Evolutionary conservation across 2,888 invertebrate species (phyloP).

Genomic region (Adelphocoris suturalis): DNA sequence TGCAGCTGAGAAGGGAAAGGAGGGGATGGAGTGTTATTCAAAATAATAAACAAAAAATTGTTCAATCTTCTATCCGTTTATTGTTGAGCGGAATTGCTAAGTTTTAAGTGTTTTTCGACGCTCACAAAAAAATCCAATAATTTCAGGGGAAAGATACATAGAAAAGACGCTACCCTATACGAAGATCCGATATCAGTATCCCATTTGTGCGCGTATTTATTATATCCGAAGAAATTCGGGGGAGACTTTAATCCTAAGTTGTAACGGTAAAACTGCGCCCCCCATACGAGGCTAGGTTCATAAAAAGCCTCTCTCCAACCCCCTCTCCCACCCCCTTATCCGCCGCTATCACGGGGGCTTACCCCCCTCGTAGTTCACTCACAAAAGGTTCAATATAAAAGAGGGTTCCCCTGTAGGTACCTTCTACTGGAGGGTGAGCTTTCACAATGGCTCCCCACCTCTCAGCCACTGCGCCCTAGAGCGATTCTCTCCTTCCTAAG

Average conservation of each 20-base stretch:
- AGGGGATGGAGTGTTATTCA: too few species aligned
- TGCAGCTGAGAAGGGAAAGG: too few species aligned
- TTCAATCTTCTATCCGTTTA: too few species aligned
- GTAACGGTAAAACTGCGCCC: slow-evolving; percentile 23
- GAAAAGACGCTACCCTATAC: neutral
- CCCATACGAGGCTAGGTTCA: neutral
- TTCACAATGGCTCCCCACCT: neutral
- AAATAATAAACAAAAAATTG: too few species aligned
- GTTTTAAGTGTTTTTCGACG: too few species aligned
- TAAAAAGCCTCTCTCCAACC: slow-evolving; percentile 10
- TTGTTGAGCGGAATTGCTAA: too few species aligned
- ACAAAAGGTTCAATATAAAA: neutral
- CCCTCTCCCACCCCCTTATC: neutral
- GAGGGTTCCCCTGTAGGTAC: slow-evolving; percentile 8
- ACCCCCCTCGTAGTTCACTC: neutral
- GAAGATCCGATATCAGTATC: slow-evolving; percentile 21
- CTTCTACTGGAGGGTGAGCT: slow-evolving; percentile 1
- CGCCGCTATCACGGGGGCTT: neutral
- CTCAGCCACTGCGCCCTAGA: slow-evolving; percentile 7
- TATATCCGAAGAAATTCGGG: neutral
- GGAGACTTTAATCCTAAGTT: slow-evolving; percentile 14
- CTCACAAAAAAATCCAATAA: too few species aligned
- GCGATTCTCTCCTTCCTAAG: slow-evolving; percentile 7
- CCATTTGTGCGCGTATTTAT: neutral
- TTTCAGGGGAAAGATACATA: neutral